Base-by-base conservation (phyloP, 2,113 vertebrate genomes). In the Eolophus roseicapilla region DNA sequence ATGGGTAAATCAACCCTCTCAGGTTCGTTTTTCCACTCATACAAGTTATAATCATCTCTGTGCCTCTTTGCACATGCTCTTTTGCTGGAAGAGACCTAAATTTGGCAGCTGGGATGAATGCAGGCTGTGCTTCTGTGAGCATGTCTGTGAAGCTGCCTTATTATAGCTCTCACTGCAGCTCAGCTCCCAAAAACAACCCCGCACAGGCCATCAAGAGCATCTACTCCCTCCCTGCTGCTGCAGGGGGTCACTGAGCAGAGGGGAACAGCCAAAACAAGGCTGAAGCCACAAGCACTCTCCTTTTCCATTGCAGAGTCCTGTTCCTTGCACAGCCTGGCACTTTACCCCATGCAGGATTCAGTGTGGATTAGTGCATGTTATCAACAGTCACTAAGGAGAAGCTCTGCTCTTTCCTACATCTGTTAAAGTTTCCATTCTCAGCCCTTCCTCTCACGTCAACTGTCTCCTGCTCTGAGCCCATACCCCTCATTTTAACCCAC, bases 71-170 rank as follows among this genome's bases (percentile, higher is more conserved):
- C 77, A 41, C 50, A 71, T 11, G 64, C 64, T 77, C 13, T 11
- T 41, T 88, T 57, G 59, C 79, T 81, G 76, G 50, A 57, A 77
- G 50, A 52, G 17, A 82, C 55, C 91, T 97, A 92, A 92, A 95
- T 93, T 92, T 95, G 92, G 94, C 91, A 84, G 68, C 50, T 25
- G 2, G 7, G 63, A 20, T 27, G 63, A 46, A 49, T 2, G 19
- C 89, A 53, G 78, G 37, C 86, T 70, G 63, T 77, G 89, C 49
- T 92, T 17, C 73, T 67, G 46, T 2, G 52, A 93, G 86, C 80
- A 39, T 15, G 83, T 60, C 82, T 81, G 37, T 25, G 73, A 28
- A 28, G 28, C 37, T 41, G 53, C 21, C 64, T 88, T 91, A 49
- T 86, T 71, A 27, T 37, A 82, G 87, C 74, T 96, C 73, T 41